phyloP scores from a whole-genome alignment of 2,888 invertebrate species.

The Nomada flava region DNA sequence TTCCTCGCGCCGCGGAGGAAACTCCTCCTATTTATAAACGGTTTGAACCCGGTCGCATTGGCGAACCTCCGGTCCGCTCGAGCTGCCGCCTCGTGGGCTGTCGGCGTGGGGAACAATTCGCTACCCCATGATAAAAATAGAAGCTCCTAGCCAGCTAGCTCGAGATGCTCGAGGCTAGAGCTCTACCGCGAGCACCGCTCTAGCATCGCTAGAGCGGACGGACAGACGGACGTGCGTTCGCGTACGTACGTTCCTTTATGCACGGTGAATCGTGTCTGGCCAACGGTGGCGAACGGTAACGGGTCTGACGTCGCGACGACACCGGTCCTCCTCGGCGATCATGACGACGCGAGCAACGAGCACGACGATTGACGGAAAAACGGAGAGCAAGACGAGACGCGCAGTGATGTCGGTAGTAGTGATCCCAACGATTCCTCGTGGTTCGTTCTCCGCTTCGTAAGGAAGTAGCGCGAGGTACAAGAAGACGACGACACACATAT shows the following conservation, averaged over 20 bases:
- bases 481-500: too few relatives aligned
- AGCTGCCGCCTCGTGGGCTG: constrained; percentile 72
- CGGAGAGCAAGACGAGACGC: background rate
- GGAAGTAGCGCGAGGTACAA: background rate
- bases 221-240: constrained; percentile 2
- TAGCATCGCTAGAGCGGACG: constrained; percentile 67
- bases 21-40: constrained; percentile 82
- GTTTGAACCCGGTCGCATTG: constrained; percentile 81
- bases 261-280: constrained; percentile 20
- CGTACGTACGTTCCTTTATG: background rate
- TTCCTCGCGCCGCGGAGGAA: constrained; percentile 60
- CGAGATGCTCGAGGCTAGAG: constrained; percentile 70
- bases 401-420: constrained; percentile 19
- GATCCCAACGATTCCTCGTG: constrained; percentile 23
- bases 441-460: constrained; percentile 28
- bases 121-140: constrained; percentile 84
- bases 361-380: background rate
- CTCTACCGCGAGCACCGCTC: constrained; percentile 61
- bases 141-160: constrained; percentile 80
- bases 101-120: constrained; percentile 80
- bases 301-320: constrained; percentile 19
- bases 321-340: constrained; percentile 31
- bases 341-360: constrained; percentile 22
- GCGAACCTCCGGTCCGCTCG: constrained; percentile 74
- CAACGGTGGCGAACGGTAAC: constrained; percentile 6